Evolutionary conservation across 1,140 invertebrate genomes (phyloP), one percentile per base, ranked within the genome.

Genomic region (Augochlora pura): DNA sequence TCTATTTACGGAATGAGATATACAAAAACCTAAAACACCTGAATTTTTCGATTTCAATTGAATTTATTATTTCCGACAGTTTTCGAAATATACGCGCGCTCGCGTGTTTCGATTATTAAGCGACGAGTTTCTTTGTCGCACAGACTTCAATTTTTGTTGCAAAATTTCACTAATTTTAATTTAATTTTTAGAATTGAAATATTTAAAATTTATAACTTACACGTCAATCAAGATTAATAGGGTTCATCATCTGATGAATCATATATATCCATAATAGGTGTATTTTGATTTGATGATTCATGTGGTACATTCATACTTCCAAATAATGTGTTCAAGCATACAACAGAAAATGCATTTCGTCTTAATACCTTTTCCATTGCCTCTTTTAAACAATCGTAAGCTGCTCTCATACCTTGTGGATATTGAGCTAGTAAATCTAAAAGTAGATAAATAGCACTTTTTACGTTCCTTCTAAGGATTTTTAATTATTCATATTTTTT

Each of bases 281-380:
- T 25, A 63, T 63, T 25, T n/a, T 49, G 49, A 60, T 6, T 18
- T 21, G 42, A 8, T 39, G 8, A 21, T 18, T 63, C 21, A 14
- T 52, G 1, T 49, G 60, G 54, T 10, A 23, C n/a, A 39, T 60
- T 62, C 46, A 49, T 39, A 25, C 23, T 27, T n/a, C 21, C 65
- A 65, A 88, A 85, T 77, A 82, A 78, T 54, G 57, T 65, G 46
- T 86, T 84, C 7, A 96, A 91, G 85, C 95, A 93, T 27, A 96
- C 95, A 72, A 95, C 92, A 2, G 95, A 95, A 88, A 96, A 96
- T 0, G 94, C 94, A 73, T 94, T 96, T 42, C 93, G 92, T n/a
- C 92, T 93, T 23, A 96, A 89, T 83, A 94, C 94, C 63, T 94
- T 94, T 81, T 95, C 94, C 1, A 95, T 92, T 63, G 94, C 93